Evolutionary conservation across 1,140 invertebrate species (phyloP).

Genomic region (Microplitis mediator): DNA sequence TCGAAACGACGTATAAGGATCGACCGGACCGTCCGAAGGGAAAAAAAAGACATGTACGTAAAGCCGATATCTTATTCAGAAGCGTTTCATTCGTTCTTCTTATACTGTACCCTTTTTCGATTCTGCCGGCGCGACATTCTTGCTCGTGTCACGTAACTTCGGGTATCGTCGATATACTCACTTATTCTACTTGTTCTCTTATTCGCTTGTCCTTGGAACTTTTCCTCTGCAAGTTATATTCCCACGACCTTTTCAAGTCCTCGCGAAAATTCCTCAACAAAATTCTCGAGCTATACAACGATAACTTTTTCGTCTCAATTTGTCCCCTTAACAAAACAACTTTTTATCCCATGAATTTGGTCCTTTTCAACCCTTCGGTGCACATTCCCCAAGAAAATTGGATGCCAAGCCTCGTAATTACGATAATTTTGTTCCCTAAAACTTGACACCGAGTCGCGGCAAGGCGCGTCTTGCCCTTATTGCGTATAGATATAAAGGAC

Average conservation of each 20-base stretch:
- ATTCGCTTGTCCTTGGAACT: not conserved
- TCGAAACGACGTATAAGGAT: slow-evolving; percentile 15
- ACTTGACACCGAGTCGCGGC: not conserved
- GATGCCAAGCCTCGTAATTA: slow-evolving; percentile 44
- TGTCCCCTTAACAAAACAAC: slow-evolving; percentile 9
- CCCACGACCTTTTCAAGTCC: slow-evolving; percentile 5
- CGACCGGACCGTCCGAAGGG: slow-evolving; percentile 8
- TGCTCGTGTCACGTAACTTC: slow-evolving; percentile 56
- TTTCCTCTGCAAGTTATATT: not conserved
- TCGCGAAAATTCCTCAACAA: slow-evolving; percentile 11
- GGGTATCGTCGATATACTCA: slow-evolving; percentile 31
- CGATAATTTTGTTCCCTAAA: slow-evolving; percentile 45
- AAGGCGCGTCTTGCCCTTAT: slow-evolving; percentile 35
- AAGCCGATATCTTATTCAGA: slow-evolving; percentile 62
- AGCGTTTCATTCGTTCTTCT: slow-evolving; percentile 59
- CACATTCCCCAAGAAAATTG: slow-evolving; percentile 28
- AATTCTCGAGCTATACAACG: slow-evolving; percentile 4
- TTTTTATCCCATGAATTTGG: slow-evolving; percentile 17
- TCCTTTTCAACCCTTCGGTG: slow-evolving; percentile 11
- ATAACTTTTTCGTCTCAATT: slow-evolving; percentile 25
- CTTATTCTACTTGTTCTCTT: not conserved
- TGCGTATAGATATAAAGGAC: slow-evolving; percentile 31
- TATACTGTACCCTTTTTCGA: slow-evolving; percentile 38
- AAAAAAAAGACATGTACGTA: slow-evolving; percentile 42
- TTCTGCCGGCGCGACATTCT: slow-evolving; percentile 51